Percentiles rank a stretch among this genome's conserved stretches.
Evolutionary conservation across 2,797 vertebrate species (phyloP).

Genomic region (Phoxinus dragarum): DNA sequence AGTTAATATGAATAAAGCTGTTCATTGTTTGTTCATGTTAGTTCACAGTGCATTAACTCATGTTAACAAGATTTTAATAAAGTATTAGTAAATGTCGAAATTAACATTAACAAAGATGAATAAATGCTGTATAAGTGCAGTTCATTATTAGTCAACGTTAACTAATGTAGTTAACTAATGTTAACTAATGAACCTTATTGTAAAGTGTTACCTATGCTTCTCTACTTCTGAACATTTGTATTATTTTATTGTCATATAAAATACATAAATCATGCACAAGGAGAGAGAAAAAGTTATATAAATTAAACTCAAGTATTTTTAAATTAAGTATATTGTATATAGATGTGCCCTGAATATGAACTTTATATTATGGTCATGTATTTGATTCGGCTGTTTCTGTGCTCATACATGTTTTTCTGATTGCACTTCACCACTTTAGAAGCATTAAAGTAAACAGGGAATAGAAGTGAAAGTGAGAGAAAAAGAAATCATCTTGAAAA

Average conservation of each 20-base stretch:
- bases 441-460: not conserved
- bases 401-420: not conserved
- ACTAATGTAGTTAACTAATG: no score
- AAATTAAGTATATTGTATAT: not conserved
- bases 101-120: no score
- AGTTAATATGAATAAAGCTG: no score
- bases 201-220: no score
- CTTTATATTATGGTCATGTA: not conserved
- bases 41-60: no score
- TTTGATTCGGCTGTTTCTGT: not conserved
- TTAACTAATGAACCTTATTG: no score
- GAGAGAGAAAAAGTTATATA: not conserved
- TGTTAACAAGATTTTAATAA: no score
- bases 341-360: not conserved
- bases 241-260: not conserved
- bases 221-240: no score
- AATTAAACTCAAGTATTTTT: not conserved
- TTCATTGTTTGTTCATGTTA: no score
- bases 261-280: not conserved
- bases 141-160: no score
- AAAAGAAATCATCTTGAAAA: not conserved
- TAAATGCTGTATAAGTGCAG: no score
- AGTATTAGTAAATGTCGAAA: no score
- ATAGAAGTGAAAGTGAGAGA: not conserved
- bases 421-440: not conserved